Base-by-base conservation (phyloP, 2,888 invertebrate species). In the Phania funesta region DNA sequence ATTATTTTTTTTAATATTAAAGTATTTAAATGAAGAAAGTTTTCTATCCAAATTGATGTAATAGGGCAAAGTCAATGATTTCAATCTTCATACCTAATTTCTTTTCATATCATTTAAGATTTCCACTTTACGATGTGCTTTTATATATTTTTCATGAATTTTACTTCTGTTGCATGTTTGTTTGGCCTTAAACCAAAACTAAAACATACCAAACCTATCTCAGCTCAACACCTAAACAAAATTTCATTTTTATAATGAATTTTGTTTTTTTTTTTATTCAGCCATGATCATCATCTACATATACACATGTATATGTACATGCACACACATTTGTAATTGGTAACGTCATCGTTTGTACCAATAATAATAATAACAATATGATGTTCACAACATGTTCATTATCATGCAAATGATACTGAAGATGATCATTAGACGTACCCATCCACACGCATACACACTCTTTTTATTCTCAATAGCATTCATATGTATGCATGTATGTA, bases 101-200 rank as follows among this genome's bases (percentile, higher is more conserved):
- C 50, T 20, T 38, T 52, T 8, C 29, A 20, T 38, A 52, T 71
- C 48, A 77, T 54, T 56, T 68, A 32, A 9, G 38, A 24, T 65
- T 52, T 54, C 26, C 41, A 32, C 8, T 52, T 41, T 60, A 46
- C 20, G 13, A 11, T 50, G 4, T 32, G 26, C 26, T 46, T 76
- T 64, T 11, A 9, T 5, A 32, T 32, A 22, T 29, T 26, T 29
- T 50, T 38, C 44, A 62, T 18, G 16, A 13, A 26, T 65, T 75
- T 77, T 48, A 68, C 60, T 24, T 18, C 29, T 24, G 26, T 81
- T 78, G 82, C 82, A 82, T 82, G 82, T 70, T 58, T 78, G 50
- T 52, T 76, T 82, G 82, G 78, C 78, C 82, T 78, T 82, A 78
- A 78, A 74, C 64, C 74, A 58, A 65, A 77, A 65, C 32, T 52